Base-by-base conservation (phyloP, 2,113 vertebrate species). In the Camelus dromedarius region DNA sequence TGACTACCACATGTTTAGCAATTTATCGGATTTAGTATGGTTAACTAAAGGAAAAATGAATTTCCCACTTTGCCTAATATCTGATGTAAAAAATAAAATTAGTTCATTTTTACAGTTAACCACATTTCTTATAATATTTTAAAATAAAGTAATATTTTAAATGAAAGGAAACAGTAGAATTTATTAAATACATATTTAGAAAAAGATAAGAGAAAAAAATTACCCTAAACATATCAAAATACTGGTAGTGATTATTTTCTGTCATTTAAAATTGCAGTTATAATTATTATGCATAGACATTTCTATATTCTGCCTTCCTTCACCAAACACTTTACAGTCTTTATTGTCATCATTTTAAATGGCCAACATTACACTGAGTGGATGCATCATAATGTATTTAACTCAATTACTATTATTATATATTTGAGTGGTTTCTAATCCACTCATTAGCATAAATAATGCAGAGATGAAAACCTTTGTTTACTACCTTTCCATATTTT, bases 161-260 rank as follows among this genome's bases (percentile, higher is more conserved):
- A 85, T 76, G 22, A 95, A 92, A 92, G 24, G 56, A 93, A 94
- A 77, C 7, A 83, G 26, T 69, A 83, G 42, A 82, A 83, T 2
- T 15, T n/a, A 54, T 14, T 77, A 91, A 93, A 38, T 50, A 75
- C 4, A 83, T 35, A 82, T 93, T 93, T 70, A 95, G 56, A 95
- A 88, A 93, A 3, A 88, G 18, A 48, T 77, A 64, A 46, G 28
- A 67, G 11, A 12, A 42, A 42, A 76, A 85, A 81, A 56, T 22
- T 12, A 86, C 15, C 50, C 18, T 56, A 75, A 86, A 70, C 79
- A 92, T 91, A 89, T 1, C n/a, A 79, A 89, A 84, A 93, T 77
- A 72, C 8, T 56, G 18, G 22, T 80, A 50, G 46, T 48, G 28
- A 24, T 67, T 72, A 42, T 30, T 80, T 82, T 75, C 26, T 92